These are phyloP conservation scores for Tolypeutes matacus DNA, from an alignment of 2,797 vertebrate species.

Conservation along the genomic window DNA sequence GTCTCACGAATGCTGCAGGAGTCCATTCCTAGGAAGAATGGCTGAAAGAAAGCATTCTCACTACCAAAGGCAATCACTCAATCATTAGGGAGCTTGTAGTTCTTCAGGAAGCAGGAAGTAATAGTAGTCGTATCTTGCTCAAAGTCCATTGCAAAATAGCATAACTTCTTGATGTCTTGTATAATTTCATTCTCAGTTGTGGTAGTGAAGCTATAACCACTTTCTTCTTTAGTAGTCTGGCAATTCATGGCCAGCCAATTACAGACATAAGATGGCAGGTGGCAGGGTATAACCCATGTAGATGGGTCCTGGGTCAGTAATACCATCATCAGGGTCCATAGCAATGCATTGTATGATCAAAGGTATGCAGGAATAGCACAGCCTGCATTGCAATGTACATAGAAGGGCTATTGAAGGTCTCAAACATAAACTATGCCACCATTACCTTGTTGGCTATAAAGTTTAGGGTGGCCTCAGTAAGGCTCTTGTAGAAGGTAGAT, in stretches of 20 bases:
- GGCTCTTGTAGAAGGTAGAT: neutral
- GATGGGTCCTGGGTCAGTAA: conserved; percentile 97
- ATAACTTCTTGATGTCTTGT: conserved; percentile 96
- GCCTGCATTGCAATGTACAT: conserved; percentile 97
- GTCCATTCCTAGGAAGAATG: conserved; percentile 95
- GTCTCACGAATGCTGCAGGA: conserved; percentile 91
- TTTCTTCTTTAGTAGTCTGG: conserved; percentile 98
- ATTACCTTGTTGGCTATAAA: neutral
- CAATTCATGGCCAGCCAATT: conserved; percentile 95
- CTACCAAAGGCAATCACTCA: conserved; percentile 95
- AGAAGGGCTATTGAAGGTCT: conserved; percentile 96
- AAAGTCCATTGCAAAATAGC: conserved; percentile 94
- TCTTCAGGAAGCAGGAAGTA: conserved; percentile 95
- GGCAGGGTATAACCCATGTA: conserved; percentile 94
- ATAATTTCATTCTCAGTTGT: conserved; percentile 95
- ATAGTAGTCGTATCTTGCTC: conserved; percentile 95
- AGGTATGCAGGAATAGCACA: conserved; percentile 95
- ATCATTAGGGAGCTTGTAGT: conserved; percentile 94
- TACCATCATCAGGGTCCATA: conserved; percentile 97
- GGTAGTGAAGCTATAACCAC: conserved; percentile 96
- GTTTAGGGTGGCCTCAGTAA: conserved; percentile 71
- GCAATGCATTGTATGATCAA: conserved; percentile 95
- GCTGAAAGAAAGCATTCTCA: conserved; percentile 95
- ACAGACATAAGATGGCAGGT: conserved; percentile 95
- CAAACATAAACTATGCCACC: conserved; percentile 93